Evolutionary conservation across 2,113 vertebrate genomes (phyloP), one percentile per base, ranked within the genome.

Genomic region (Amazona guildingii): DNA sequence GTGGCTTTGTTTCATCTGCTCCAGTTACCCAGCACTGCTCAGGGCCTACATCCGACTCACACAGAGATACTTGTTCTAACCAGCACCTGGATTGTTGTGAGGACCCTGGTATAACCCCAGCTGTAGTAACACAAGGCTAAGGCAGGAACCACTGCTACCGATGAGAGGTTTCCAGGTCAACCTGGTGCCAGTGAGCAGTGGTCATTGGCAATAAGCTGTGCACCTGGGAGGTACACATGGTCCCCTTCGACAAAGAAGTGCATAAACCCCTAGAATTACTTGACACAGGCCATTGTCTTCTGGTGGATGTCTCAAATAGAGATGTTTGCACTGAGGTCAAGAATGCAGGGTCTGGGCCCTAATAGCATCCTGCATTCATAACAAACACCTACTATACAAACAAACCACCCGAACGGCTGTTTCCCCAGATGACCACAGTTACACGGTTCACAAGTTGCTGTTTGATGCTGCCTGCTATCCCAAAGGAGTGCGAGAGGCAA

Each of bases 11-110:
- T 70, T 48, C 59, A 12, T 7, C 23, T 21, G 6, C 74, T 55
- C 28, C 51, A 81, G 31, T 3, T 0, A 10, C 10, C 0, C 0
- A 15, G 31, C 0, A 0, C 51, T 57, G 59, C 73, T 83, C 61
- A 9, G 24, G 17, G 24, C 62, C 83, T 67, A 5, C 46, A 2
- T 3, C 7, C 0, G 3, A 46, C 29, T 35, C 3, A 0, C 15
- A 23, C 44, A 25, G 46, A 49, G 3, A 5, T 54, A 9, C 5
- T 75, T 57, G 16, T 48, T 75, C 41, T 25, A 29, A 10, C 5
- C 77, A 75, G 66, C 61, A 67, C 9, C 55, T 16, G 35, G n/a
- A 8, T 24, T 54, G 55, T 7, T 37, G 44, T 27, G 83, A 73
- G 80, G 27, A 27, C 17, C 39, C 21, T 64, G 28, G 41, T 39